Evolutionary conservation across 2,888 invertebrate genomes (phyloP).

Genomic region (Epirrhoe alternata): DNA sequence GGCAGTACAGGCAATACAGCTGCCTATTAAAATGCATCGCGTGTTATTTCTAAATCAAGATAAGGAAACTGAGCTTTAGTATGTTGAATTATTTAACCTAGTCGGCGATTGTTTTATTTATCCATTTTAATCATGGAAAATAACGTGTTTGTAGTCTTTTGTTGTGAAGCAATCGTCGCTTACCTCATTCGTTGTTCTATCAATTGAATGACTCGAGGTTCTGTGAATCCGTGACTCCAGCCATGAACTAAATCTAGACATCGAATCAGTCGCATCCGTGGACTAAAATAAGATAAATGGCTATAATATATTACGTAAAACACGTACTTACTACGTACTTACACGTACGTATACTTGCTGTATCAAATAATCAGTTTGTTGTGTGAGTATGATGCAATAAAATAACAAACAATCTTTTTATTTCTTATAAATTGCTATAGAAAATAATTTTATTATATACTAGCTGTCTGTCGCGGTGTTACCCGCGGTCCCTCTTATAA

Average conservation of each 20-base stretch:
- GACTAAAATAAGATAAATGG: neutral
- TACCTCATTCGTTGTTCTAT: constrained; percentile 34
- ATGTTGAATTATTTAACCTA: constrained; percentile 27
- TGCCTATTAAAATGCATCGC: constrained; percentile 43
- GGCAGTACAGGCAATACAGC: constrained; percentile 22
- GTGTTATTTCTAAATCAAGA: constrained; percentile 45
- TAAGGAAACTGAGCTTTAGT: constrained; percentile 42
- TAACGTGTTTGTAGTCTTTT: constrained; percentile 27
- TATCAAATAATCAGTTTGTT: no score
- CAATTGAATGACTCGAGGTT: constrained; percentile 29
- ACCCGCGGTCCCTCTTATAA: no score
- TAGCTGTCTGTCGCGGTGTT: no score
- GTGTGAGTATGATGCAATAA: neutral
- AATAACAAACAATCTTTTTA: no score
- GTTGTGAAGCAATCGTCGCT: constrained; percentile 30
- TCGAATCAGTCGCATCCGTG: constrained; percentile 9
- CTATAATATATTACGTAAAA: neutral
- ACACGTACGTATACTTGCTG: no score
- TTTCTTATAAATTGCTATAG: no score
- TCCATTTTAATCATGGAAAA: constrained; percentile 31
- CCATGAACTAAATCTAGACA: constrained; percentile 30
- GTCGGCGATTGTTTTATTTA: constrained; percentile 25
- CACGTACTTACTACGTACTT: no score
- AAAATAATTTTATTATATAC: no score
- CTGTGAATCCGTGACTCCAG: constrained; percentile 16